Evolutionary conservation across 2,113 vertebrate genomes (phyloP).

Genomic region (Chauna torquata): DNA sequence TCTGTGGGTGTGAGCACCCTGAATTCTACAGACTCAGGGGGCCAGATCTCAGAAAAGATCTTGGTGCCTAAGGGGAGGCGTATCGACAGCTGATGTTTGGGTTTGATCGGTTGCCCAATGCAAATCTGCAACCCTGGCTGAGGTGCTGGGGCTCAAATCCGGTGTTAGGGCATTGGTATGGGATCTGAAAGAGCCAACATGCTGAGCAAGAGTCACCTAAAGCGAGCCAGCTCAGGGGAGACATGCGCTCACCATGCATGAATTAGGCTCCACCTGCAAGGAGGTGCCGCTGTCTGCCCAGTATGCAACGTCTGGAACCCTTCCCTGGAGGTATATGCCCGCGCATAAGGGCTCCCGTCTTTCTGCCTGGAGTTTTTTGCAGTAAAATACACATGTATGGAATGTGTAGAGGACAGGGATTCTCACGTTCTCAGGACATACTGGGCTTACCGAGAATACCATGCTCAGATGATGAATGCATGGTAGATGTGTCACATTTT

Average conservation of each 20-base stretch:
- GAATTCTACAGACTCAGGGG: neutral
- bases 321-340: neutral
- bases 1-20: neutral
- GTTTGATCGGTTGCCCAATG: neutral
- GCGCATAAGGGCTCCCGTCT: neutral
- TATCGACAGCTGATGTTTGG: neutral
- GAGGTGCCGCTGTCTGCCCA: neutral
- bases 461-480: neutral
- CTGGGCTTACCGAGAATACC: neutral
- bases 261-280: neutral
- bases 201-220: neutral
- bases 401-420: rapidly evolving
- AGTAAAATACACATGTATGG: neutral
- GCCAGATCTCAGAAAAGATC: neutral
- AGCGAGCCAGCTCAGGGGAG: neutral
- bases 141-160: neutral
- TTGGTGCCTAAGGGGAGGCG: neutral
- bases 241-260: neutral
- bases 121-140: neutral
- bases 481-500: neutral
- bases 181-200: neutral
- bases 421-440: neutral
- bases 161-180: neutral
- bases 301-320: neutral
- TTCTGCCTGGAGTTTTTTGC: neutral